Conservation (phyloP, 2,797 vertebrate species). For the Lemur catta region DNA sequence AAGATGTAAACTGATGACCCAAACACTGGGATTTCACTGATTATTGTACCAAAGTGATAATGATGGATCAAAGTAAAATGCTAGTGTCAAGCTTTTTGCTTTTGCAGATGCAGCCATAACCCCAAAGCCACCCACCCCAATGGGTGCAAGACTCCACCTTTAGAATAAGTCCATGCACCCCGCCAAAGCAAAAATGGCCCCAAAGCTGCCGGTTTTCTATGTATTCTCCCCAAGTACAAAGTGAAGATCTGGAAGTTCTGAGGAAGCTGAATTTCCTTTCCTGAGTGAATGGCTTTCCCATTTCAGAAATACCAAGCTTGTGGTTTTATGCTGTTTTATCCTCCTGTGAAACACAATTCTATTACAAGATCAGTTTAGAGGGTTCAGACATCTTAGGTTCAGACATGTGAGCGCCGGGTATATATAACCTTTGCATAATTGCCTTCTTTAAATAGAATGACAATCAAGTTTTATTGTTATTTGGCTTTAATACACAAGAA, state of each 20-base stretch:
- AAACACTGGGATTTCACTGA: conserved; percentile 66
- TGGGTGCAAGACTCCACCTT: background rate
- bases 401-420: background rate
- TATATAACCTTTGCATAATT: background rate
- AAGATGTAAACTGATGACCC: conserved; percentile 72
- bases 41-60: conserved; percentile 69
- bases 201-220: background rate
- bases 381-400: background rate
- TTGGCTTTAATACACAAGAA: background rate
- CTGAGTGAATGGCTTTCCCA: background rate
- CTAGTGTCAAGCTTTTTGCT: conserved; percentile 12
- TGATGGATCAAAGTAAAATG: conserved; percentile 64
- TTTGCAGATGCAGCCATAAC: conserved; percentile 4
- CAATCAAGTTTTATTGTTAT: conserved; percentile 15
- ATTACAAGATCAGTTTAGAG: background rate
- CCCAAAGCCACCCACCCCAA: background rate
- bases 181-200: background rate
- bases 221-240: background rate
- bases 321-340: background rate
- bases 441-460: conserved; percentile 38
- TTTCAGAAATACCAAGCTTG: background rate
- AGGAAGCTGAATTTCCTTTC: background rate
- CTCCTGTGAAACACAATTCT: background rate
- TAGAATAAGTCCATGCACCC: background rate
- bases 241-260: background rate